phyloP scores from a whole-genome alignment of 2,888 invertebrate species.

The Tenthredo amoena region DNA sequence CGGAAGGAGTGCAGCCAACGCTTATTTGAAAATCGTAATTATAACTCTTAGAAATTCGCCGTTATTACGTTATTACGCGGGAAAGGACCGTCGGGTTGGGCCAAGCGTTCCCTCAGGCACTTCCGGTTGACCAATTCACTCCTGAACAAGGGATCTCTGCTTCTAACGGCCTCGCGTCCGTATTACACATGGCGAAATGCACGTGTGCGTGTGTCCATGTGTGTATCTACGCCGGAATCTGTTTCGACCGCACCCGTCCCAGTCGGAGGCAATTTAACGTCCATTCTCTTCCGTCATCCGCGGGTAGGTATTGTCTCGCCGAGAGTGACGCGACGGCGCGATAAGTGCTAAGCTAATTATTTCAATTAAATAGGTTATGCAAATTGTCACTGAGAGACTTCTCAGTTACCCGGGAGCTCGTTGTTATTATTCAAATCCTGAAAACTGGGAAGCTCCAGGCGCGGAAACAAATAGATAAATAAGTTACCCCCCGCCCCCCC shows the following conservation, averaged over 20 bases:
- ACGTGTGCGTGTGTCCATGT: not conserved
- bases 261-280: conserved; percentile 40
- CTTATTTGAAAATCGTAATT: conserved; percentile 16
- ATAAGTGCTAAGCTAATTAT: conserved; percentile 46
- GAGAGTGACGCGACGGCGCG: conserved; percentile 40
- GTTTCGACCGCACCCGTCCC: conserved; percentile 27
- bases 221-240: conserved; percentile 12
- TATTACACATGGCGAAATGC: not conserved
- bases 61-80: conserved; percentile 28
- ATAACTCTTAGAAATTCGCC: conserved; percentile 30
- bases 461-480: conserved; percentile 14
- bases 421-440: conserved; percentile 38
- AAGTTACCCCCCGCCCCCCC: not conserved
- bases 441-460: not conserved
- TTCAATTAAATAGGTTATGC: conserved; percentile 38
- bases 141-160: conserved; percentile 28
- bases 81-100: not conserved
- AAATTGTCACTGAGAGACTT: conserved; percentile 38
- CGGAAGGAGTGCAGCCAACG: conserved; percentile 1
- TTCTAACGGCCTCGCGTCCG: conserved; percentile 3
- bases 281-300: conserved; percentile 42
- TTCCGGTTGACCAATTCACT: conserved; percentile 42
- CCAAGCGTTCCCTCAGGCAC: conserved; percentile 12
- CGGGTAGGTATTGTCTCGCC: conserved; percentile 40
- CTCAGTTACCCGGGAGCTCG: not conserved